Evolutionary conservation across 2,888 invertebrate species (phyloP).

Genomic region (Oscheius sp.): DNA sequence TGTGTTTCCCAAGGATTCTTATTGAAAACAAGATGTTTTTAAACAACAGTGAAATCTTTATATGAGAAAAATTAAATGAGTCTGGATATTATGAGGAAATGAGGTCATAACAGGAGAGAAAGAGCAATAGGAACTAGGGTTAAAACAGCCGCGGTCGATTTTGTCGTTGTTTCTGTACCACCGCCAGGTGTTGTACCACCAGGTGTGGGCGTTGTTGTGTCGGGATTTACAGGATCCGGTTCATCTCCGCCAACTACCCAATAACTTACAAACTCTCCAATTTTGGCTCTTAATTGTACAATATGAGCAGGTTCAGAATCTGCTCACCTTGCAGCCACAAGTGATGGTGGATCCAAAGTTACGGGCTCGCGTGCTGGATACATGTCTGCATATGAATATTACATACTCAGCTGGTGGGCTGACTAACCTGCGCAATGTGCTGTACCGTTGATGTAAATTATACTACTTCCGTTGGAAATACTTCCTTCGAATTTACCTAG

Average conservation of each 20-base stretch:
- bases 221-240: background rate
- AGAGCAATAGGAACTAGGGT: slow-evolving; percentile 2
- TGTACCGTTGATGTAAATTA: slow-evolving; percentile 43
- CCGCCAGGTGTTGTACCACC: background rate
- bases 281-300: background rate
- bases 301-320: too few relatives aligned
- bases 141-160: background rate
- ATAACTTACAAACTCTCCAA: slow-evolving; percentile 1
- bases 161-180: background rate
- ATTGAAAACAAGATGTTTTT: background rate
- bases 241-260: background rate
- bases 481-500: slow-evolving; percentile 41
- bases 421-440: slow-evolving; percentile 55
- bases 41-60: background rate
- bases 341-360: too few relatives aligned
- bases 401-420: background rate
- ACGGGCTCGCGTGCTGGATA: slow-evolving; percentile 50
- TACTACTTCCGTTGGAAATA: background rate
- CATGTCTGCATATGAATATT: slow-evolving; percentile 43
- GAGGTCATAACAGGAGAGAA: slow-evolving; percentile 22
- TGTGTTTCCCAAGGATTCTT: background rate
- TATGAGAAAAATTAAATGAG: background rate
- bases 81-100: background rate
- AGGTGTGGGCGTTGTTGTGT: background rate
- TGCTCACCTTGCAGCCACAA: too few relatives aligned